A percentile compares a stretch with the other conserved stretches of the same genome.
Conservation (phyloP, 2,888 invertebrate genomes). For the Orthosia cruda region DNA sequence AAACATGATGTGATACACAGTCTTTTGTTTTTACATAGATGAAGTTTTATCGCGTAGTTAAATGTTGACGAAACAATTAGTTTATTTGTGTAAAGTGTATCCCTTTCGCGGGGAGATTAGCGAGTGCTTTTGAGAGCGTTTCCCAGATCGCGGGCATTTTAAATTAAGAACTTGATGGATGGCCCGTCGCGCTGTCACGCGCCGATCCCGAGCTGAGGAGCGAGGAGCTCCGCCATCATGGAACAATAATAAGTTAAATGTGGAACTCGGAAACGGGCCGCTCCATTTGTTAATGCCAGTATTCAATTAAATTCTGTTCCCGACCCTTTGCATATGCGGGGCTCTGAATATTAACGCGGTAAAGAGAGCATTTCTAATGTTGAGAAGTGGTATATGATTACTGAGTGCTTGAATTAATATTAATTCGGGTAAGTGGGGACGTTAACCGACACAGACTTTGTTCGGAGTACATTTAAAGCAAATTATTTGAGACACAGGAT, state of each 20-base stretch:
- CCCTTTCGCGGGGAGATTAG: slow-evolving; percentile 85
- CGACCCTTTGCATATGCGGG: slow-evolving; percentile 87
- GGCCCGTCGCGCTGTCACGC: slow-evolving; percentile 88
- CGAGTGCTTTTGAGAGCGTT: slow-evolving; percentile 83
- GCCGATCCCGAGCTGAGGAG: slow-evolving; percentile 81
- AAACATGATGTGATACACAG: slow-evolving; percentile 70
- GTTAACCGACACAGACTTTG: slow-evolving; percentile 60
- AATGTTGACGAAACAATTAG: slow-evolving; percentile 83
- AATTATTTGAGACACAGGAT: slow-evolving; percentile 26
- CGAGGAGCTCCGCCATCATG: slow-evolving; percentile 81
- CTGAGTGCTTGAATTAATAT: slow-evolving; percentile 74
- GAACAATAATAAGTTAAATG: slow-evolving; percentile 90
- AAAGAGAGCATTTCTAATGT: slow-evolving; percentile 81
- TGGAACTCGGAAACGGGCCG: slow-evolving; percentile 88
- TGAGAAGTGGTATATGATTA: slow-evolving; percentile 75
- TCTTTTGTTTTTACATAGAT: slow-evolving; percentile 75
- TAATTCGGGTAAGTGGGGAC: slow-evolving; percentile 69
- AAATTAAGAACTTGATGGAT: slow-evolving; percentile 91
- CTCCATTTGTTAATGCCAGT: slow-evolving; percentile 91
- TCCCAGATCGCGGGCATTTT: slow-evolving; percentile 89
- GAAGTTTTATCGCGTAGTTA: slow-evolving; percentile 77
- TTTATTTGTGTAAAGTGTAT: slow-evolving; percentile 82
- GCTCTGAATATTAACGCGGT: slow-evolving; percentile 85
- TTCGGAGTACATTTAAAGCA: slow-evolving; percentile 54
- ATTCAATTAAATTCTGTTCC: slow-evolving; percentile 91